Conservation (phyloP, 2,888 invertebrate genomes). For the Oscheius sp. region DNA sequence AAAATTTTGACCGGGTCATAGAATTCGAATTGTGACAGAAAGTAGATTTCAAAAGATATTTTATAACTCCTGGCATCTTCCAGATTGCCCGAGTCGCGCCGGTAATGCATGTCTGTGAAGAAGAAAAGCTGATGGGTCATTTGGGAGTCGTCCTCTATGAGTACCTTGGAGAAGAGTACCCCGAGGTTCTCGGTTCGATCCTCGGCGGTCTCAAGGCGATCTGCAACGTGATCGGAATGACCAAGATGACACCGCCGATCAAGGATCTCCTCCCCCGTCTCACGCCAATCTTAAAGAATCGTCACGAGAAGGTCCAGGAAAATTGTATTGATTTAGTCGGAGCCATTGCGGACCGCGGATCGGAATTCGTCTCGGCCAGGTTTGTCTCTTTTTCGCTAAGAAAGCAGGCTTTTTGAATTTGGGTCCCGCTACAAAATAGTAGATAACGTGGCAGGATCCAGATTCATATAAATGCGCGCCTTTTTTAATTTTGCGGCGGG, state of each 20-base stretch:
- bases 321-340: conserved; percentile 99
- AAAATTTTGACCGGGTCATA: not conserved
- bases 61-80: conserved; percentile 1
- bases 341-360: conserved; percentile 94
- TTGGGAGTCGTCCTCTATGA: conserved; percentile 98
- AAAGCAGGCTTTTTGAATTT: no score
- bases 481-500: no score
- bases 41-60: no score
- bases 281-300: conserved; percentile 97
- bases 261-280: conserved; percentile 78
- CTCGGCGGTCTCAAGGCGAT: conserved; percentile 98
- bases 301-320: conserved; percentile 90
- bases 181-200: conserved; percentile 92
- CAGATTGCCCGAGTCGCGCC: conserved; percentile 91
- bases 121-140: conserved; percentile 99
- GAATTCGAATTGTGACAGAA: not conserved
- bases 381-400: conserved; percentile 2
- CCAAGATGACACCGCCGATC: conserved; percentile 99
- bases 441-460: no score
- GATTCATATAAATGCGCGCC: no score
- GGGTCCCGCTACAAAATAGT: no score
- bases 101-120: conserved; percentile 99
- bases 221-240: conserved; percentile 99
- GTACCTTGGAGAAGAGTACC: conserved; percentile 98
- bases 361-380: conserved; percentile 96